phyloP scores from a whole-genome alignment of 1,140 invertebrate genomes.

The Hestina assimilis region DNA sequence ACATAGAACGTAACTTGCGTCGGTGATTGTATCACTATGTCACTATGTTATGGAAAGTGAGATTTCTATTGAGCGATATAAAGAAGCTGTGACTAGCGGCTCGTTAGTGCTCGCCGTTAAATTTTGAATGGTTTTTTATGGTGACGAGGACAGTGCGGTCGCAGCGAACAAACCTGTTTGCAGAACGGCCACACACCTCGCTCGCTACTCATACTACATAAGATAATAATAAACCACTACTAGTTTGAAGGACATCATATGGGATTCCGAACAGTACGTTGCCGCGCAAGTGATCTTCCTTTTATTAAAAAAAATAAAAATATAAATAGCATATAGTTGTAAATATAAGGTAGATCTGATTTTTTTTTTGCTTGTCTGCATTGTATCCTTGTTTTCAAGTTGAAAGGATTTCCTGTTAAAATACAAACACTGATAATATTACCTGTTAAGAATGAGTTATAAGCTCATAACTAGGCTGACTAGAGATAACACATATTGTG shows the following conservation, averaged over 20 bases:
- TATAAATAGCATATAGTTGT: not conserved
- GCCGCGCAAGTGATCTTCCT: slow-evolving; percentile 6
- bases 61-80: slow-evolving; percentile 47
- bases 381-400: not conserved
- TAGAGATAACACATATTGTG: too few relatives aligned
- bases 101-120: slow-evolving; percentile 53
- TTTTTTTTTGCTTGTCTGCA: not conserved
- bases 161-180: slow-evolving; percentile 51
- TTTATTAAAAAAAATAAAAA: not conserved
- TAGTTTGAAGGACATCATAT: slow-evolving; percentile 23
- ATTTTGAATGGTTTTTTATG: slow-evolving; percentile 64
- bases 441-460: slow-evolving; percentile 3
- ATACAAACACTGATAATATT: slow-evolving; percentile 10
- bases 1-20: slow-evolving; percentile 35
- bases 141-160: slow-evolving; percentile 28
- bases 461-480: too few relatives aligned
- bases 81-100: slow-evolving; percentile 34
- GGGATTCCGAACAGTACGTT: slow-evolving; percentile 12
- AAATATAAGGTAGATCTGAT: not conserved
- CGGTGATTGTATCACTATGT: slow-evolving; percentile 49
- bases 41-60: slow-evolving; percentile 60
- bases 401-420: slow-evolving; percentile 14
- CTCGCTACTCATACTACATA: slow-evolving; percentile 26
- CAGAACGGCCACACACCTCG: slow-evolving; percentile 59
- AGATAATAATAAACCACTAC: slow-evolving; percentile 24